A percentile compares a stretch with the other conserved stretches of the same genome.
phyloP scores from a whole-genome alignment of 2,888 invertebrate genomes.

The Epinotia demarniana region DNA sequence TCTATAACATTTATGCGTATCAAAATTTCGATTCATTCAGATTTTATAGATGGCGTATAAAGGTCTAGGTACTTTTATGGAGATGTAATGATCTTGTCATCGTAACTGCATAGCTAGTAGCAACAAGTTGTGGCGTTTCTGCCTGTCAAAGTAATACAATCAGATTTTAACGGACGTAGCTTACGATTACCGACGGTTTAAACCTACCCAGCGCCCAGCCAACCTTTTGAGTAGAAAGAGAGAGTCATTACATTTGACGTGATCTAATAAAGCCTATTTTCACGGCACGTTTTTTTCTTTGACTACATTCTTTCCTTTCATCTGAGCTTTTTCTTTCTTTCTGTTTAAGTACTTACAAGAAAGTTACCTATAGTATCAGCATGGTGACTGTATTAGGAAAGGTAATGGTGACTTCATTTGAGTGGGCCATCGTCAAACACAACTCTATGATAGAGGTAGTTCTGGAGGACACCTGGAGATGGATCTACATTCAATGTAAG shows the following conservation, averaged over 20 bases:
- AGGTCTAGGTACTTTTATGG: no score
- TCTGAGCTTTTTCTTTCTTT: neutral
- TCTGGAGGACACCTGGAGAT: slow-evolving; percentile 23
- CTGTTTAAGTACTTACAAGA: neutral
- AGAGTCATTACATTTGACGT: neutral
- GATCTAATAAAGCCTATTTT: neutral
- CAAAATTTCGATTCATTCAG: no score
- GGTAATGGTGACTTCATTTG: slow-evolving; percentile 18
- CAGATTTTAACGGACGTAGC: no score
- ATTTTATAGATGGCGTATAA: no score
- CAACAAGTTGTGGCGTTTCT: no score
- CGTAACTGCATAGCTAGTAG: no score
- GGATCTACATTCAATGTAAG: slow-evolving; percentile 40
- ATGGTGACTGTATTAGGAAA: slow-evolving; percentile 6
- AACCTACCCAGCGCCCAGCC: no score
- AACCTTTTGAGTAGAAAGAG: neutral
- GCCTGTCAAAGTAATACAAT: no score
- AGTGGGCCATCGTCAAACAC: slow-evolving; percentile 39
- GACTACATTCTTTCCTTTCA: neutral
- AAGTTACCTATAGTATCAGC: neutral
- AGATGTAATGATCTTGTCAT: no score
- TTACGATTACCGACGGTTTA: no score
- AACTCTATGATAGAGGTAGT: slow-evolving; percentile 35
- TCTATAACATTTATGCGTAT: no score
- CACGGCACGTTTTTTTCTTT: neutral